phyloP scores from a whole-genome alignment of 2,888 invertebrate genomes.

The Mystacides longicornis region DNA sequence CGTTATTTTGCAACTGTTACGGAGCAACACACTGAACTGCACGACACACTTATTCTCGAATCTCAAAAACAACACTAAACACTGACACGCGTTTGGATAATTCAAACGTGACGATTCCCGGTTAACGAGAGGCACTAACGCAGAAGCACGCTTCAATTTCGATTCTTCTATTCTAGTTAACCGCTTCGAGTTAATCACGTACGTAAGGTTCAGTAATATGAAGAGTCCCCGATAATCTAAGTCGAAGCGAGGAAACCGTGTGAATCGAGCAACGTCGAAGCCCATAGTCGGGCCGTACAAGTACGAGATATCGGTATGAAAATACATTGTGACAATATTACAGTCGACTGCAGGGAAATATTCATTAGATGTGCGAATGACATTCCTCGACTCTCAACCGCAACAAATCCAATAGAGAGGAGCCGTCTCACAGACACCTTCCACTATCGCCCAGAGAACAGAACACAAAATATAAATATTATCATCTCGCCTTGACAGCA shows the following conservation, averaged over 20 bases:
- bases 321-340: conserved; percentile 16
- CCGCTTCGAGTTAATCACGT: not conserved
- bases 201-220: not conserved
- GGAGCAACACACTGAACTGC: conserved; percentile 8
- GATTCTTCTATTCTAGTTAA: not conserved
- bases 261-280: not conserved
- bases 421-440: too few relatives aligned
- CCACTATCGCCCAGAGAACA: too few relatives aligned
- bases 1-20: conserved; percentile 29
- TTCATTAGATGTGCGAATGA: too few relatives aligned
- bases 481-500: too few relatives aligned
- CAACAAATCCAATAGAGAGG: too few relatives aligned
- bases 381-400: too few relatives aligned
- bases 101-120: too few relatives aligned
- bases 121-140: not conserved
- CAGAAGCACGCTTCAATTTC: not conserved
- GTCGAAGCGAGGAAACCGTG: conserved; percentile 2
- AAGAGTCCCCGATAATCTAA: conserved; percentile 6
- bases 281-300: conserved; percentile 11
- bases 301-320: conserved; percentile 7
- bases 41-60: conserved; percentile 12
- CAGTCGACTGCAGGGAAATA: too few relatives aligned
- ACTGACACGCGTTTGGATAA: too few relatives aligned
- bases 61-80: too few relatives aligned
- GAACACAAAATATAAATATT: too few relatives aligned